phyloP scores from a whole-genome alignment of 2,797 vertebrate genomes.

The Eurystomus glaucurus region DNA sequence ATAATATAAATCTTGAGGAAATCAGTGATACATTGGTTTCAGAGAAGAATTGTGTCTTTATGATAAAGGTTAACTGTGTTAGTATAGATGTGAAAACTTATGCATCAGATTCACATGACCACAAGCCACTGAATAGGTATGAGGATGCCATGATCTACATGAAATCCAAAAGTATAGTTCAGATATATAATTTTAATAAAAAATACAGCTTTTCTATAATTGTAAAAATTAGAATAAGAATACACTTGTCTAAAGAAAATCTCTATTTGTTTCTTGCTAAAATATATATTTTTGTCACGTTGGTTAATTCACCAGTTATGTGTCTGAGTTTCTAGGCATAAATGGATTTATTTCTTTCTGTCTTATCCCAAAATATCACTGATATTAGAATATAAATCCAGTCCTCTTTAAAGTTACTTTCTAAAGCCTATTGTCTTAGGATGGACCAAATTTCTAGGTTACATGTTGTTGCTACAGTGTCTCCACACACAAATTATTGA shows the following conservation, averaged over 20 bases:
- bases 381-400: background rate
- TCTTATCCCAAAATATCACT: background rate
- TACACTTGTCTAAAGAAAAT: background rate
- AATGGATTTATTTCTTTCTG: background rate
- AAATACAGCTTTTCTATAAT: fast-evolving
- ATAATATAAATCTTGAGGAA: background rate
- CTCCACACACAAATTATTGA: background rate
- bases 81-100: background rate
- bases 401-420: background rate
- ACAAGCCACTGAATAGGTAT: background rate
- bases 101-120: background rate
- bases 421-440: background rate
- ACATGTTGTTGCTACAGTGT: background rate
- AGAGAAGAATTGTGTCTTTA: background rate
- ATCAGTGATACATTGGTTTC: background rate
- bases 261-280: background rate
- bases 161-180: fast-evolving
- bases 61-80: background rate
- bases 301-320: background rate
- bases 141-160: background rate
- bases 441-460: background rate
- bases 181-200: background rate
- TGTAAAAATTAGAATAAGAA: background rate
- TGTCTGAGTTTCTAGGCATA: background rate
- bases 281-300: background rate